Evolutionary conservation across 2,888 invertebrate genomes (phyloP), one percentile per base, ranked within the genome.

Genomic region (Abrostola tripartita): DNA sequence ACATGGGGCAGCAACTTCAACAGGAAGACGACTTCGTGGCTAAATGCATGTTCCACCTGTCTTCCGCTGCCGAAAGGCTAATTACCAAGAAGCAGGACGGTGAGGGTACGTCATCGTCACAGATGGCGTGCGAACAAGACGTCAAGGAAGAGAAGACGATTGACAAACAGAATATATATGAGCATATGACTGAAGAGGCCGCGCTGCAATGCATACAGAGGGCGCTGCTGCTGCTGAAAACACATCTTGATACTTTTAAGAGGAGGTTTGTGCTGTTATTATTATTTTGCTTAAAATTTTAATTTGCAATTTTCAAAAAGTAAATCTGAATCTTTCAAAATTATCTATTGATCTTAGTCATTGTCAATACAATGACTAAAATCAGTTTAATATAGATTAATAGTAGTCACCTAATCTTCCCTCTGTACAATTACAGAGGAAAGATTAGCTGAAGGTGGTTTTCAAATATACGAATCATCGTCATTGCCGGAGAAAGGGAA

Each of bases 21-120:
- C 97, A 98, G 81, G 99, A 99, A 90, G 97, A 97, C 66, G 98
- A 99, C 85, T 99, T 99, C 88, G 97, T 99, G 0, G 96, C 98
- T 49, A 97, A 98, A 76, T 99, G 99, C 88, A 99, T 99, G 98
- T 97, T 97, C 56, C 98, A 98, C 88, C 95, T 99, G 50, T 97
- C 97, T 40, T 97, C 97, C 49, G 98, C 98, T 0, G 97, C 98
- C 0, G 96, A 96, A 80, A 97, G 97, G 73, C 93, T 98, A 37
- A 92, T 91, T 71, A 85, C 87, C 1, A 94, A 92, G 77, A 88
- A 87, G 54, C 85, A 87, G 50, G 90, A 90, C 5, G 86, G 79
- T 1, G 90, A 91, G 40, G 83, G 81, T 10, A 72, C 86, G 0
- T 79, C 83, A 0, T 57, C 75, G 4, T 69, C 79, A 8, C 77